Evolutionary conservation across 2,113 vertebrate species (phyloP).

Genomic region (Dunckerocampus dactyliophorus): DNA sequence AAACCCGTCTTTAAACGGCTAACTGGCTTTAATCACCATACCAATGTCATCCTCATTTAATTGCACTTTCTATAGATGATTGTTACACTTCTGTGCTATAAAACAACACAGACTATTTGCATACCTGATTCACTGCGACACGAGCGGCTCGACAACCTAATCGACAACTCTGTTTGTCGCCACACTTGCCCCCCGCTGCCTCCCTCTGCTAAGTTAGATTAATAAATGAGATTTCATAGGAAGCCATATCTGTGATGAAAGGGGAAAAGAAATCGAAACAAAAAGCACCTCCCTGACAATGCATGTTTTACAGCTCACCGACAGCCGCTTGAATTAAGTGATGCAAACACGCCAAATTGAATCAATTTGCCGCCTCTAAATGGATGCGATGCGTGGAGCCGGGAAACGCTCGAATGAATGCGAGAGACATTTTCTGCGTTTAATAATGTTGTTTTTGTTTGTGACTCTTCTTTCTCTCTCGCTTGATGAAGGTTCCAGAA

Average conservation of each 20-base stretch:
- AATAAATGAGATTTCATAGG: conserved; percentile 61
- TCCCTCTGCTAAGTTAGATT: conserved; percentile 49
- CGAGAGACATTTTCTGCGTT: conserved; percentile 51
- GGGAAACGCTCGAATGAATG: conserved; percentile 55
- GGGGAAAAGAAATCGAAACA: conserved; percentile 17
- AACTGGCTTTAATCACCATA: not conserved
- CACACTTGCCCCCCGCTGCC: conserved; percentile 13
- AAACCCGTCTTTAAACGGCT: not conserved
- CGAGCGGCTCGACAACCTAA: conserved; percentile 47
- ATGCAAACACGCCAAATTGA: conserved; percentile 69
- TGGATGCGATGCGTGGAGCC: conserved; percentile 59
- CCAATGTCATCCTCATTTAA: conserved; percentile 7
- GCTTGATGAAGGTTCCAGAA: conserved; percentile 53
- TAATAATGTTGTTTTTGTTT: conserved; percentile 66
- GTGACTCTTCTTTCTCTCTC: conserved; percentile 31
- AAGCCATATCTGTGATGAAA: conserved; percentile 29
- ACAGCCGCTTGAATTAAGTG: conserved; percentile 58
- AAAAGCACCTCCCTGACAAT: conserved; percentile 35
- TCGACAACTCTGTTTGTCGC: conserved; percentile 36
- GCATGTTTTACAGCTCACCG: conserved; percentile 52
- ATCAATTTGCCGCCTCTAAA: conserved; percentile 68
- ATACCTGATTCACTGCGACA: conserved; percentile 39
- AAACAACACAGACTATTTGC: conserved; percentile 25
- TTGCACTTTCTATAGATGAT: not conserved
- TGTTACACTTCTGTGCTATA: conserved; percentile 14